Evolutionary conservation across 2,113 vertebrate genomes (phyloP), one percentile per base, ranked within the genome.

Genomic region (Indicator indicator): DNA sequence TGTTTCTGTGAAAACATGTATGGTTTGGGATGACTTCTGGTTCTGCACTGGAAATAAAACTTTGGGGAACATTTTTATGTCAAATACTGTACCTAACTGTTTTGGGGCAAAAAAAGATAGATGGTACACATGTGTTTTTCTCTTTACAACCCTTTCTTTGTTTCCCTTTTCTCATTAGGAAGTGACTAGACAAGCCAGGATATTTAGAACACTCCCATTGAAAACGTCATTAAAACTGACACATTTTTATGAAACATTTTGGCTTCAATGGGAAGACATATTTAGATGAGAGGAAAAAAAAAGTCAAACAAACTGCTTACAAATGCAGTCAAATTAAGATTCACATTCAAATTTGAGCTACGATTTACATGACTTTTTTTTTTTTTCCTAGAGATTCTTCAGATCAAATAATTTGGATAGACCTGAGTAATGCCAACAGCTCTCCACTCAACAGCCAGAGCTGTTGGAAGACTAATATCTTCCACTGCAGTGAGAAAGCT

Each of bases 221-320:
- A 86, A 96, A 96, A 93, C 69, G 77, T 92, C 62, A 83, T 93
- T 96, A 93, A 93, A 94, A 94, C 26, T 74, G 86, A 94, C 83
- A 95, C 72, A 78, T 88, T 90, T 96, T 88, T 65, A 65, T 74
- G 76, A 89, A 92, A 88, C 62, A 89, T 91, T 96, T 87, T 96
- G 93, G 75, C 75, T 96, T 95, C 72, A 89, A 38, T n/a, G 32
- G 72, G 83, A 93, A 88, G 64, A 93, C 67, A 88, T 88, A 92
- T 96, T 96, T 96, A 96, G 83, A 94, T 48, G 60, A 81, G 33
- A 7, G 62, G 60, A 77, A 26, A 91, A 87, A 86, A 92, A 86
- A 59, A 48, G 40, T 90, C 38, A 88, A 38, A 77, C 69, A 58
- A 79, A 92, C 52, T 36, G 18, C 42, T 75, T 88, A 88, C 72